A percentile compares a stretch with the other conserved stretches of the same genome.
Evolutionary conservation across 2,888 invertebrate species (phyloP).

Genomic region (Smittia aterrima): DNA sequence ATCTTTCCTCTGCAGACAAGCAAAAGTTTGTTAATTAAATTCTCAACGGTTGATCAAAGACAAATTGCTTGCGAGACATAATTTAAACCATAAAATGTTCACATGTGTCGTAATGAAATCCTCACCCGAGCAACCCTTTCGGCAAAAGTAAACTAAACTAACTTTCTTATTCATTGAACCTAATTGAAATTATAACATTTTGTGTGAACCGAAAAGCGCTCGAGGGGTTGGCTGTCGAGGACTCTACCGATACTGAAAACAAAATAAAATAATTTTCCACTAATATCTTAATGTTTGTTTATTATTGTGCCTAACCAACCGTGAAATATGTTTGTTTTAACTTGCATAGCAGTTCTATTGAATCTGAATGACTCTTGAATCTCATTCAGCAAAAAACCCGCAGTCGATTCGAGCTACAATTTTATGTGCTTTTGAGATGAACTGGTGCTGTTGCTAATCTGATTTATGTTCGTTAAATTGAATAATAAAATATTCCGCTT

Average conservation of each 20-base stretch:
- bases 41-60: not conserved
- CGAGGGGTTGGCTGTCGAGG: not conserved
- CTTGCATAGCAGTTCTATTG: not conserved
- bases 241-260: too few relatives aligned
- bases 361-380: not conserved
- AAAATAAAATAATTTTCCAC: not conserved
- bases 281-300: not conserved
- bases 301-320: not conserved
- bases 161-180: conserved; percentile 36
- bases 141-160: conserved; percentile 3
- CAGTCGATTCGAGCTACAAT: not conserved
- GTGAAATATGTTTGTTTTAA: not conserved
- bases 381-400: not conserved
- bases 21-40: not conserved
- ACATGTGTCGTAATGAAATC: conserved; percentile 26
- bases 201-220: not conserved
- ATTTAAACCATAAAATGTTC: conserved; percentile 16
- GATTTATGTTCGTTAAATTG: conserved; percentile 4
- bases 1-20: not conserved
- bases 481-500: conserved; percentile 12
- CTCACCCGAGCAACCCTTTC: conserved; percentile 18
- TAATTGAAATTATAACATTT: conserved; percentile 37
- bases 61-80: not conserved
- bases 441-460: not conserved
- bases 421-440: not conserved